phyloP scores from a whole-genome alignment of 2,113 vertebrate species.

The Pelodiscus sinensis region DNA sequence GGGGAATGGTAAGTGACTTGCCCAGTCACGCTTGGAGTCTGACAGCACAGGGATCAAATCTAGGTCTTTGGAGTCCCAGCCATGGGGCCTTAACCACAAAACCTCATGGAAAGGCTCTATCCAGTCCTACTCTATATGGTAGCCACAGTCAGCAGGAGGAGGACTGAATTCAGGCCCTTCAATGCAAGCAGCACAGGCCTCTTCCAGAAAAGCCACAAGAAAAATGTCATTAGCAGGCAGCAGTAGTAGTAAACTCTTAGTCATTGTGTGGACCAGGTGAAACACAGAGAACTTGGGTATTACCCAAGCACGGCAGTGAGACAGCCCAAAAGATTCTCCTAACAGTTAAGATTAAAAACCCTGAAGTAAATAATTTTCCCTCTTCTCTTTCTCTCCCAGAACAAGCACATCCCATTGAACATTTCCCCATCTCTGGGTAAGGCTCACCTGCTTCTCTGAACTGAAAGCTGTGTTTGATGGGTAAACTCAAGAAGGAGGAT shows the following conservation, averaged over 20 bases:
- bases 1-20: no score
- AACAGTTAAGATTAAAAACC: neutral
- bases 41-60: no score
- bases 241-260: neutral
- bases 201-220: neutral
- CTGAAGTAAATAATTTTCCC: neutral
- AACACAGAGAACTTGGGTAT: no score
- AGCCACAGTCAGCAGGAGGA: neutral
- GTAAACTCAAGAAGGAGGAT: neutral
- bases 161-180: neutral
- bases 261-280: neutral
- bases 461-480: neutral
- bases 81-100: neutral
- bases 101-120: neutral
- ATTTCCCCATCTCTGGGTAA: neutral
- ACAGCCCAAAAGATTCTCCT: no score
- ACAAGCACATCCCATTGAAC: neutral
- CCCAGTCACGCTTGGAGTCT: no score
- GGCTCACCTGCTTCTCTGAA: neutral
- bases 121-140: neutral
- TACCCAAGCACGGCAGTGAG: no score
- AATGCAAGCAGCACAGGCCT: no score
- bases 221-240: neutral
- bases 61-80: no score
- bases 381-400: neutral